A percentile compares a stretch with the other conserved stretches of the same genome.
Conservation (phyloP, 2,113 vertebrate genomes). For the Argyrosomus japonicus region DNA sequence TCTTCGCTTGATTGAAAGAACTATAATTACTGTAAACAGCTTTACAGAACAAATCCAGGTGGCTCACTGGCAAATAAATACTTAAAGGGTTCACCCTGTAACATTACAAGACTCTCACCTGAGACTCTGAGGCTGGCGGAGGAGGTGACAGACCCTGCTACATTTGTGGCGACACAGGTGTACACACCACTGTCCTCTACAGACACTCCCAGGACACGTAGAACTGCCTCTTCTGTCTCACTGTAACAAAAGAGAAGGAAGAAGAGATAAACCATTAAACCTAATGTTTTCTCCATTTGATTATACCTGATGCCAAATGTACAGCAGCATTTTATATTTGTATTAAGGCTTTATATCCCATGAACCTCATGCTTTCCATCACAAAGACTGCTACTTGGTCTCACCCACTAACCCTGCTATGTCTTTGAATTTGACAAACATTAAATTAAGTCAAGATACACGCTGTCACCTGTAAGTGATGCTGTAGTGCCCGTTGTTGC, state of each 20-base stretch:
- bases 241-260: constrained; percentile 73
- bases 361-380: not conserved
- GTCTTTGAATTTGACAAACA: not conserved
- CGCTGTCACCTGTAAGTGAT: constrained; percentile 90
- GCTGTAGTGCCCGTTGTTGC: constrained; percentile 90
- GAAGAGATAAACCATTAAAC: not conserved
- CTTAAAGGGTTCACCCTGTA: not conserved
- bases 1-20: not conserved
- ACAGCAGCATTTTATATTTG: not conserved
- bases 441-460: not conserved
- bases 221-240: constrained; percentile 94
- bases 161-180: constrained; percentile 92
- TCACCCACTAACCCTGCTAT: not conserved
- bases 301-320: not conserved
- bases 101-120: constrained; percentile 82
- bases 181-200: constrained; percentile 93
- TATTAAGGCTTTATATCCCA: not conserved
- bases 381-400: not conserved
- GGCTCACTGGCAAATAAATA: not conserved
- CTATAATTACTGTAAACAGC: not conserved
- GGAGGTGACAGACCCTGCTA: constrained; percentile 90
- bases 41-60: not conserved
- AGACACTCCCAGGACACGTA: constrained; percentile 90
- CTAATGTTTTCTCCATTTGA: not conserved
- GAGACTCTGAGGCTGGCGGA: constrained; percentile 92